phyloP scores from a whole-genome alignment of 1,140 invertebrate species.

The Eubasilissa regina region DNA sequence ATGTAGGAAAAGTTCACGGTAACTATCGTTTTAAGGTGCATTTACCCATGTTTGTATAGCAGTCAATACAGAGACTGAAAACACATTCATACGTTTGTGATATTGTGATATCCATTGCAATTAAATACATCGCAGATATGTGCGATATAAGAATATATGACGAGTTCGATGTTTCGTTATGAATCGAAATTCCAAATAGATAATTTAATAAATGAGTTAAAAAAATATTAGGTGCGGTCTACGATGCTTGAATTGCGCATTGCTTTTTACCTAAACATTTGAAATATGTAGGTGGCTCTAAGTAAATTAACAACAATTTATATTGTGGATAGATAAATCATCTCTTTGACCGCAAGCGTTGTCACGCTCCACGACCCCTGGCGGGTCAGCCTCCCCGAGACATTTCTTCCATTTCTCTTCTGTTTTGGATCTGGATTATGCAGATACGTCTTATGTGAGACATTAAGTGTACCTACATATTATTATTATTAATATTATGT shows the following conservation, averaged over 20 bases:
- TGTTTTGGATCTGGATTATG: too few species aligned
- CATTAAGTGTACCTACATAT: too few species aligned
- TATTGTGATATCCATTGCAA: constrained; percentile 37
- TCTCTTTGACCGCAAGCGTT: too few species aligned
- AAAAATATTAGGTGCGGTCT: not conserved
- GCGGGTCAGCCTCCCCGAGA: too few species aligned
- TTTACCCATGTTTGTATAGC: constrained; percentile 27
- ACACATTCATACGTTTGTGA: constrained; percentile 36
- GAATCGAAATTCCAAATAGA: not conserved
- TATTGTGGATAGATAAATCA: too few species aligned
- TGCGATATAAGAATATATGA: constrained; percentile 21
- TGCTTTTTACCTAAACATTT: not conserved
- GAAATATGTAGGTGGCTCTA: too few species aligned
- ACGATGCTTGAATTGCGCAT: not conserved
- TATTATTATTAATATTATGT: too few species aligned
- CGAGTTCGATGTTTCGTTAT: constrained; percentile 2
- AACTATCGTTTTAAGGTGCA: constrained; percentile 5
- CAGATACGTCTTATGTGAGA: too few species aligned
- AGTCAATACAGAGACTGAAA: constrained; percentile 36
- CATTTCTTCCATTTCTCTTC: too few species aligned
- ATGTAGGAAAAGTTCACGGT: not conserved
- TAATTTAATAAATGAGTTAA: not conserved
- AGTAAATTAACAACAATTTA: too few species aligned
- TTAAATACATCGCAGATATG: constrained; percentile 20
- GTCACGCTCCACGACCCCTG: too few species aligned